phyloP scores from a whole-genome alignment of 2,797 vertebrate species.

The Bovichtus variegatus region DNA sequence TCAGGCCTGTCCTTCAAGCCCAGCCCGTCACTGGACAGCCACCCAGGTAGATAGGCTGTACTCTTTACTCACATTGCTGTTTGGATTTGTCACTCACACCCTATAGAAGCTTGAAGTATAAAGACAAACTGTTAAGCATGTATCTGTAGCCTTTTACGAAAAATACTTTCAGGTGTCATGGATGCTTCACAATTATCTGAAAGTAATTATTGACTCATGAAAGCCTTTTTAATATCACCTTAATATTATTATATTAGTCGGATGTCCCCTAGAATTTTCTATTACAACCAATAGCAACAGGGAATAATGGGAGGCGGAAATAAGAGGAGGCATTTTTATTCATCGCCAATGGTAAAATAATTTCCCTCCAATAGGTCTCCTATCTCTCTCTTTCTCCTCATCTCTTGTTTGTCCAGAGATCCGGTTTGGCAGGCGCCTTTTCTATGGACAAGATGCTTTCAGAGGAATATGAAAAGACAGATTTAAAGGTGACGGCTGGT shows the following conservation, averaged over 20 bases:
- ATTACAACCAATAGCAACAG: slow-evolving; percentile 1
- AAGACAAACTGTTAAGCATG: slow-evolving; percentile 34
- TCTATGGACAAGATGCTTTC: slow-evolving; percentile 98
- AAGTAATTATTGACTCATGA: not conserved
- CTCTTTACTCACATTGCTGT: slow-evolving; percentile 32
- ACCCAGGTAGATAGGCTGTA: slow-evolving; percentile 67
- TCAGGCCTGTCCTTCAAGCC: slow-evolving; percentile 74
- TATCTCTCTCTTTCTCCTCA: slow-evolving; percentile 81
- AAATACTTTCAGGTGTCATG: slow-evolving; percentile 39
- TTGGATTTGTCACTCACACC: slow-evolving; percentile 62
- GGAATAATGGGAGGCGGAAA: slow-evolving; percentile 77
- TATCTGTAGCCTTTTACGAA: slow-evolving; percentile 32
- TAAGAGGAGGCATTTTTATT: slow-evolving; percentile 83
- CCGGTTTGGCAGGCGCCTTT: slow-evolving; percentile 95
- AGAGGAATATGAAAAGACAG: slow-evolving; percentile 99
- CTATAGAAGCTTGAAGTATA: slow-evolving; percentile 46
- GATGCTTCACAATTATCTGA: slow-evolving; percentile 11
- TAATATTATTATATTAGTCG: not conserved
- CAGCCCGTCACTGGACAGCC: slow-evolving; percentile 61
- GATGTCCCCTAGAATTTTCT: not conserved
- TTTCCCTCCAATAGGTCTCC: slow-evolving; percentile 92
- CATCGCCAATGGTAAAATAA: slow-evolving; percentile 90
- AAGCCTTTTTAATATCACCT: not conserved
- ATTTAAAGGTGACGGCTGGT: slow-evolving; percentile 99
- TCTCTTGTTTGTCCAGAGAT: slow-evolving; percentile 96